Conservation (phyloP, 1,140 invertebrate genomes). For the Drosophila ogumai region DNA sequence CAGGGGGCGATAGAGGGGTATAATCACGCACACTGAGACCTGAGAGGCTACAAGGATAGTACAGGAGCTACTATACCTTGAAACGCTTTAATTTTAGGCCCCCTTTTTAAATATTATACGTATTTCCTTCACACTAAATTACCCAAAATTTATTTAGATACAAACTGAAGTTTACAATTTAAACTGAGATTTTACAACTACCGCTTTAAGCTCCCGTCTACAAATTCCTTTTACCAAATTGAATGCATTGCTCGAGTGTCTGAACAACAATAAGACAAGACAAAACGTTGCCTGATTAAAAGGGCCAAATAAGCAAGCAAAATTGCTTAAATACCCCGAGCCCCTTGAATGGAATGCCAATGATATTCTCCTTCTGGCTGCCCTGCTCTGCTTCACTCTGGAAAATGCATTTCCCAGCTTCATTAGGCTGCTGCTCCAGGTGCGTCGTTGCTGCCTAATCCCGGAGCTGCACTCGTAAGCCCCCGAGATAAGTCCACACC, state of each 20-base stretch:
- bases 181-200: neutral
- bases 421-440: slow-evolving; percentile 39
- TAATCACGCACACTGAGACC: neutral
- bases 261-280: neutral
- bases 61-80: neutral
- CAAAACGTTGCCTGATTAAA: slow-evolving; percentile 18
- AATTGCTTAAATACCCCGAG: slow-evolving; percentile 37
- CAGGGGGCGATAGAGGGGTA: neutral
- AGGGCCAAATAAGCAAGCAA: slow-evolving; percentile 15
- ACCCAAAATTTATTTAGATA: neutral
- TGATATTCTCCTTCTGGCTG: slow-evolving; percentile 15
- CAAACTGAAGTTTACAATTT: neutral
- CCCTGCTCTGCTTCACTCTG: neutral
- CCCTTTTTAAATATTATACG: neutral
- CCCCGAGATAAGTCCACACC: slow-evolving; percentile 38
- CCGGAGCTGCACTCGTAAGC: slow-evolving; percentile 31
- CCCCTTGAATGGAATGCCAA: slow-evolving; percentile 28
- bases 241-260: neutral
- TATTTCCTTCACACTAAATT: too few relatives aligned
- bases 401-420: slow-evolving; percentile 57
- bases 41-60: neutral
- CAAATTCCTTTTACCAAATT: slow-evolving; percentile 7
- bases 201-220: neutral
- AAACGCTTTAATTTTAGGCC: slow-evolving; percentile 18
- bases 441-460: slow-evolving; percentile 2